These are phyloP conservation scores for Mixornis gularis DNA, from an alignment of 2,113 vertebrate species.

Conservation along the genomic window DNA sequence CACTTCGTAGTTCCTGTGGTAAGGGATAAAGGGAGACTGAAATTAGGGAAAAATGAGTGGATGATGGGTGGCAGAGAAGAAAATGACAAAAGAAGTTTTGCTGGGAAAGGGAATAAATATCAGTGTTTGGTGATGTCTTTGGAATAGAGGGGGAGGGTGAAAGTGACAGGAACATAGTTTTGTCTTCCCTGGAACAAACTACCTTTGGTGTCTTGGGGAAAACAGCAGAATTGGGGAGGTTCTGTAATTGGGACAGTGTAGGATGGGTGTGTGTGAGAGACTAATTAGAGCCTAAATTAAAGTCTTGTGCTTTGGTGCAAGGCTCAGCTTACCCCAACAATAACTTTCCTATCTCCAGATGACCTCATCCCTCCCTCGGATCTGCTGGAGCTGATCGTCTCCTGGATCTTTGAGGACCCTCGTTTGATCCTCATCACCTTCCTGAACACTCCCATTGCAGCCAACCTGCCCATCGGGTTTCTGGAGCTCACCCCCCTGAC, in stretches of 20 bases:
- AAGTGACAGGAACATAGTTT: not conserved
- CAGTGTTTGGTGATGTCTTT: not conserved
- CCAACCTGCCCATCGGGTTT: conserved; percentile 85
- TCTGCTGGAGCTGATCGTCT: conserved; percentile 90
- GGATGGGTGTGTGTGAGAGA: not conserved
- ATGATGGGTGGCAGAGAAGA: not conserved
- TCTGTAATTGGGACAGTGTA: not conserved
- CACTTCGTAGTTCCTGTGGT: not conserved
- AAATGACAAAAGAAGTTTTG: not conserved
- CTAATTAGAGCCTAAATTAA: not conserved
- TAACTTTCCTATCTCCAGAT: conserved; percentile 66
- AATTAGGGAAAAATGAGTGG: not conserved
- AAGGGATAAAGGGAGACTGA: not conserved
- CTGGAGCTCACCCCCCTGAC: conserved; percentile 89
- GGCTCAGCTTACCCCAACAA: not conserved
- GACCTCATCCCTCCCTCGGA: conserved; percentile 89
- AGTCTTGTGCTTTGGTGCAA: not conserved
- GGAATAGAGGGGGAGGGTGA: not conserved
- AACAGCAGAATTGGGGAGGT: not conserved
- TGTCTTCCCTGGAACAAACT: not conserved
- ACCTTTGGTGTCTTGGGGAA: not conserved
- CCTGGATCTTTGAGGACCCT: conserved; percentile 92
- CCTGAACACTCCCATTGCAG: conserved; percentile 86
- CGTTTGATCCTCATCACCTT: conserved; percentile 90
- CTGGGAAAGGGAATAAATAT: not conserved